A percentile compares a stretch with the other conserved stretches of the same genome.
phyloP scores from a whole-genome alignment of 2,888 invertebrate genomes.

The Drosophila bunnanda region DNA sequence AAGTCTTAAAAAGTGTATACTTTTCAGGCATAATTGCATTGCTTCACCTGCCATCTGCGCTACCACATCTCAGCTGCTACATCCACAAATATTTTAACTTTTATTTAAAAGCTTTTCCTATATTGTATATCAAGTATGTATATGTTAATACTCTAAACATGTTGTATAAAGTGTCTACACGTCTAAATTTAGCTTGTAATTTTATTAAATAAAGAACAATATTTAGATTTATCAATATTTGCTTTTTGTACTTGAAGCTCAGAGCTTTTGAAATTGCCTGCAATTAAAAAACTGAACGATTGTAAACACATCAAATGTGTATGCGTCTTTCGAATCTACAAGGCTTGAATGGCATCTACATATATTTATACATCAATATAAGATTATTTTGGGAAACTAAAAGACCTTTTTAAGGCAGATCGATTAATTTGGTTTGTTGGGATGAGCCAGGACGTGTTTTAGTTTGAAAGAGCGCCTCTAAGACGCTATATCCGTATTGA shows the following conservation, averaged over 20 bases:
- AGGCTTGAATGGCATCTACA: no score
- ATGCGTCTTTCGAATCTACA: neutral
- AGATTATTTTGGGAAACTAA: neutral
- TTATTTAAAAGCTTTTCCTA: conserved; percentile 75
- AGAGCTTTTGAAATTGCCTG: neutral
- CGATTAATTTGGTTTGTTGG: no score
- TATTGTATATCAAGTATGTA: conserved; percentile 56
- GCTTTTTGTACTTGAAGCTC: neutral
- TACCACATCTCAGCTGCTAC: conserved; percentile 42
- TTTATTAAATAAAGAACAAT: conserved; percentile 81
- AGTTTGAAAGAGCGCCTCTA: no score
- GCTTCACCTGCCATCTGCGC: conserved; percentile 7
- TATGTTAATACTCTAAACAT: conserved; percentile 65
- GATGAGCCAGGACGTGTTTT: no score
- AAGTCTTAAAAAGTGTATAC: conserved; percentile 29
- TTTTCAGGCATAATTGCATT: conserved; percentile 14
- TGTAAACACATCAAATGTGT: neutral
- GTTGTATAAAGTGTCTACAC: conserved; percentile 81
- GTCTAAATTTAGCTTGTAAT: conserved; percentile 82
- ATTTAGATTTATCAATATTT: conserved; percentile 52
- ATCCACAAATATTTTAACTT: conserved; percentile 60
- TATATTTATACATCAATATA: neutral
- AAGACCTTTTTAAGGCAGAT: no score
- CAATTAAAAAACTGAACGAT: neutral
- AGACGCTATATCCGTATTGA: no score